These are phyloP conservation scores for Luscinia luscinia DNA, from an alignment of 2,797 vertebrate genomes.

Conservation along the genomic window DNA sequence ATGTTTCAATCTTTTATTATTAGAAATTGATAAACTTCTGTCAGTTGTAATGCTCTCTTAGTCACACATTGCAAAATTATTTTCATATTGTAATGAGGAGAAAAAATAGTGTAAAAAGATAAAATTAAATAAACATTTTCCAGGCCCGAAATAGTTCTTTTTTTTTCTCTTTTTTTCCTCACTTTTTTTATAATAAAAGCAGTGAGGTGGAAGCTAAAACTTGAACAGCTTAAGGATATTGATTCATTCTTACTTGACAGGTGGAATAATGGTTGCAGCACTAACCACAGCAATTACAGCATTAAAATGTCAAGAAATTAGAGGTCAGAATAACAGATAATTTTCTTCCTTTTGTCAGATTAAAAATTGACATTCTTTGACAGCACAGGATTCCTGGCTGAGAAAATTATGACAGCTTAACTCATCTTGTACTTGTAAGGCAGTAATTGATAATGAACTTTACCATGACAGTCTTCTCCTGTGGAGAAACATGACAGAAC, in stretches of 20 bases:
- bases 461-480: conserved; percentile 87
- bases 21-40: not conserved
- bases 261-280: conserved; percentile 84
- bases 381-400: conserved; percentile 81
- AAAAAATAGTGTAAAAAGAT: not conserved
- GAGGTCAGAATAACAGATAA: conserved; percentile 89
- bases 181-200: conserved; percentile 51
- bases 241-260: conserved; percentile 89
- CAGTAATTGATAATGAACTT: conserved; percentile 86
- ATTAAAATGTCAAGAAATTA: conserved; percentile 95
- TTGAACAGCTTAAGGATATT: conserved; percentile 84
- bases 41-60: not conserved
- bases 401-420: conserved; percentile 89
- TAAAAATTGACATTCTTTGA: conserved; percentile 88
- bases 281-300: conserved; percentile 90
- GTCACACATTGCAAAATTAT: not conserved
- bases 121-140: not conserved
- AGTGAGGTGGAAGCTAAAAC: conserved; percentile 75
- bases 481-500: conserved; percentile 91
- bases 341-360: conserved; percentile 86
- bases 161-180: not conserved
- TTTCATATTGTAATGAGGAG: not conserved
- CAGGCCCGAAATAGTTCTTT: not conserved
- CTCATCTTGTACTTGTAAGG: conserved; percentile 88
- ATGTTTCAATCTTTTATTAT: not conserved